A percentile compares a stretch with the other conserved stretches of the same genome.
These are phyloP conservation scores for Cactoblastis cactorum DNA, from an alignment of 2,888 invertebrate genomes.

Conservation along the genomic window DNA sequence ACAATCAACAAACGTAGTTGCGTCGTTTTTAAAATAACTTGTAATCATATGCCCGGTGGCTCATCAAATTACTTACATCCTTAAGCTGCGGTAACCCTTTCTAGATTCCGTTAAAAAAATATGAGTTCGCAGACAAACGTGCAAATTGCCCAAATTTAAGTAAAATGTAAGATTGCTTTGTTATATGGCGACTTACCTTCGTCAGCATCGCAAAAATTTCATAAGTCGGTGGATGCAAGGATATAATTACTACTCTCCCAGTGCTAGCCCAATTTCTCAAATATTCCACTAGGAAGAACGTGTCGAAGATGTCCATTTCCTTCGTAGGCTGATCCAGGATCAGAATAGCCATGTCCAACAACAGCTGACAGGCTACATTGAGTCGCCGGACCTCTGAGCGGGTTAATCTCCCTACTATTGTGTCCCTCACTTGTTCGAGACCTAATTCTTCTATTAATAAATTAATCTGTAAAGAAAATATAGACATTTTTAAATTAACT, in stretches of 20 bases:
- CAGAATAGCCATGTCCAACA: constrained; percentile 91
- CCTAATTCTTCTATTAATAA: constrained; percentile 95
- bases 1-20: too few relatives aligned
- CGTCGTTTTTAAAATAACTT: too few relatives aligned
- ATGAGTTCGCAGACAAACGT: too few relatives aligned
- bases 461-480: constrained; percentile 83
- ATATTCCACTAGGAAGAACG: constrained; percentile 96
- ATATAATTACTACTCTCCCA: constrained; percentile 91
- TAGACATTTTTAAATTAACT: too few relatives aligned
- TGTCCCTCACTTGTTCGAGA: constrained; percentile 92
- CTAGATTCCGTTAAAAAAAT: too few relatives aligned
- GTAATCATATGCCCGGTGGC: too few relatives aligned
- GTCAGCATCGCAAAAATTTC: constrained; percentile 97
- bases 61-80: too few relatives aligned
- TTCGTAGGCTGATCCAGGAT: constrained; percentile 93
- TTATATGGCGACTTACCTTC: constrained; percentile 66
- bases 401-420: constrained; percentile 90
- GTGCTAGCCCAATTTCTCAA: constrained; percentile 93
- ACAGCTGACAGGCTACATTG: constrained; percentile 92
- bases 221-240: constrained; percentile 95
- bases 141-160: too few relatives aligned
- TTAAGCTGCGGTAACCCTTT: too few relatives aligned
- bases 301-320: constrained; percentile 96
- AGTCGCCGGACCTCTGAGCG: constrained; percentile 92
- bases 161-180: too few relatives aligned